Conservation (phyloP, 2,797 vertebrate genomes). For the Lithobates sylvaticus region DNA sequence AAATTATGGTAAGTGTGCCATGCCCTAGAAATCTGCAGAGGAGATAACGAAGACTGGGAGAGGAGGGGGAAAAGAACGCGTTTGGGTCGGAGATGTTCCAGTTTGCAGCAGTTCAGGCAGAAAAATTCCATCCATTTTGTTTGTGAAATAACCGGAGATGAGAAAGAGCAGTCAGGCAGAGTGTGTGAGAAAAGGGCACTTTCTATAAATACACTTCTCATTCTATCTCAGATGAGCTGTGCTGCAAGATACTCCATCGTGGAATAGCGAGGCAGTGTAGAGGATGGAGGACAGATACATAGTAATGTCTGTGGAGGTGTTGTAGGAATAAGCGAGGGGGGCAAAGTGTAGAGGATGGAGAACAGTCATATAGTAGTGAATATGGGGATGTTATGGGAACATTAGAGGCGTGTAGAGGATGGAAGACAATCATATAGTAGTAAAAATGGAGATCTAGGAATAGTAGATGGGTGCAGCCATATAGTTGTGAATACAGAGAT, state of each 20-base stretch:
- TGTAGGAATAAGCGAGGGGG: neutral
- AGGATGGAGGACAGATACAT: neutral
- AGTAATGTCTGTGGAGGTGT: neutral
- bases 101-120: slow-evolving; percentile 27
- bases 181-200: slow-evolving; percentile 17
- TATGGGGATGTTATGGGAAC: no score
- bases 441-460: neutral
- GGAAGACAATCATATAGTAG: no score
- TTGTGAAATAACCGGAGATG: slow-evolving; percentile 36
- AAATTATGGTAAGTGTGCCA: no score
- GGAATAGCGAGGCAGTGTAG: neutral
- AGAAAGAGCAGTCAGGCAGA: slow-evolving; percentile 31
- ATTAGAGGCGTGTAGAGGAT: neutral
- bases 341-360: no score
- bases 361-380: neutral
- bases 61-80: neutral
- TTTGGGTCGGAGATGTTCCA: neutral
- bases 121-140: slow-evolving; percentile 32
- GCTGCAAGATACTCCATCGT: neutral
- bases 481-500: no score
- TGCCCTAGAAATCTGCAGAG: neutral
- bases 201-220: slow-evolving; percentile 23
- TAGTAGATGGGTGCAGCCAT: neutral
- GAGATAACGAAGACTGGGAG: neutral
- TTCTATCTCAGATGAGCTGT: neutral